Percentiles rank a stretch among this genome's conserved stretches.
Conservation (phyloP, 2,113 vertebrate species). For the Psittacula cyanocephala region DNA sequence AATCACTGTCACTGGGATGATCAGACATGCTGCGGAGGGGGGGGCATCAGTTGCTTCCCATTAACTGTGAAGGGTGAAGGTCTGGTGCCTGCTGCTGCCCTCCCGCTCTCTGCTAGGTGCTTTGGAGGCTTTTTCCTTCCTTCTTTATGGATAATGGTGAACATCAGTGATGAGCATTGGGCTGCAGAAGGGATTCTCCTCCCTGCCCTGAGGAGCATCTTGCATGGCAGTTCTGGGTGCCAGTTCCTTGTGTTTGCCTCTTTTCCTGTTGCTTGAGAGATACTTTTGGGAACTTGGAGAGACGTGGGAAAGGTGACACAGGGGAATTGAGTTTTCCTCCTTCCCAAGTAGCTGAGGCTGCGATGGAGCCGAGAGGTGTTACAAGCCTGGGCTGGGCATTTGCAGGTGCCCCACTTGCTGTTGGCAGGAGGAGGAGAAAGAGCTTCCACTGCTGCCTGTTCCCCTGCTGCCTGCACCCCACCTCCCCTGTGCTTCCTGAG, state of each 20-base stretch:
- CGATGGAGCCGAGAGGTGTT: background rate
- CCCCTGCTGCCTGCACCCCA: background rate
- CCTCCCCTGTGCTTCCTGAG: background rate
- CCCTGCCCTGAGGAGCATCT: background rate
- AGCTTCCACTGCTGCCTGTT: background rate
- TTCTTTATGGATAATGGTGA: background rate
- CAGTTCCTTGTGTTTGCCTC: background rate
- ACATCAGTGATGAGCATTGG: background rate
- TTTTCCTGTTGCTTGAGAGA: background rate
- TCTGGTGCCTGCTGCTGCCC: background rate
- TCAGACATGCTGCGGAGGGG: rapidly evolving
- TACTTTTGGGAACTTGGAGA: background rate
- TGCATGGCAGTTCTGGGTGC: rapidly evolving
- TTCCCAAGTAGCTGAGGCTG: background rate
- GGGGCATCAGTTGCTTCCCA: rapidly evolving
- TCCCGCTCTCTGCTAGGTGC: background rate
- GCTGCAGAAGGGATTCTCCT: background rate
- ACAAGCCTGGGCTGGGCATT: background rate
- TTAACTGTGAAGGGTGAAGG: background rate
- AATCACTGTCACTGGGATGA: background rate
- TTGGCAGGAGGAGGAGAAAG: background rate
- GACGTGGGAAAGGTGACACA: background rate
- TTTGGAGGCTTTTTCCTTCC: background rate
- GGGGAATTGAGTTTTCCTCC: background rate
- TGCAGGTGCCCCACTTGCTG: background rate